These are phyloP conservation scores for Corydoras maculifer DNA, from an alignment of 2,113 vertebrate genomes.

Conservation along the genomic window DNA sequence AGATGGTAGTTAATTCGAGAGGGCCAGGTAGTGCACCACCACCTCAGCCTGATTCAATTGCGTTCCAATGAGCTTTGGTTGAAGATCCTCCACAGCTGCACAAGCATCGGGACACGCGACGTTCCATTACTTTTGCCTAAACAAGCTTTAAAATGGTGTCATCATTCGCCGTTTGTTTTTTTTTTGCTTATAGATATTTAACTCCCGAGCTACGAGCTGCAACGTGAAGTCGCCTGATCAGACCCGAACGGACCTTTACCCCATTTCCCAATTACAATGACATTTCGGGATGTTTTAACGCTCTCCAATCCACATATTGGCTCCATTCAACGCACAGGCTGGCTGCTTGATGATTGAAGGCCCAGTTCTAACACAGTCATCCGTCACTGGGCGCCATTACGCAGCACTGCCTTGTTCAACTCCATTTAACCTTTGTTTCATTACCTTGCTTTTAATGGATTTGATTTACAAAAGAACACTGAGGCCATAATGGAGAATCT, in stretches of 20 bases:
- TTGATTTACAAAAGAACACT: constrained; percentile 77
- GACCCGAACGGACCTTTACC: background rate
- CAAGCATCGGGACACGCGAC: too few relatives aligned
- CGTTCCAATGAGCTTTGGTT: too few relatives aligned
- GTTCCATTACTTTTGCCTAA: too few relatives aligned
- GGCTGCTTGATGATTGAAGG: constrained; percentile 19
- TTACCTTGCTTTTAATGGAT: constrained; percentile 73
- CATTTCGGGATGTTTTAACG: constrained; percentile 14
- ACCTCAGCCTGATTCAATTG: too few relatives aligned
- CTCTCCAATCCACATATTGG: background rate
- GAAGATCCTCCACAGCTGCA: too few relatives aligned
- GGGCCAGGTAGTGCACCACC: too few relatives aligned
- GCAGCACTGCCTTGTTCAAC: constrained; percentile 57
- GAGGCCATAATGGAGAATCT: constrained; percentile 74
- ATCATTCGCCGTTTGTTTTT: too few relatives aligned
- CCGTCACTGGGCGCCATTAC: constrained; percentile 48
- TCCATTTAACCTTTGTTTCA: constrained; percentile 74
- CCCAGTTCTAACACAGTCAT: constrained; percentile 33
- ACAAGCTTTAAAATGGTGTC: too few relatives aligned
- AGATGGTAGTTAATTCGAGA: too few relatives aligned
- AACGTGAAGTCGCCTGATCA: background rate
- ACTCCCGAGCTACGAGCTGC: background rate
- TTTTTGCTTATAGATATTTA: too few relatives aligned
- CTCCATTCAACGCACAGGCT: constrained; percentile 20
- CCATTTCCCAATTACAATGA: background rate